Conservation (phyloP, 2,797 vertebrate species). For the Bufotes viridis region DNA sequence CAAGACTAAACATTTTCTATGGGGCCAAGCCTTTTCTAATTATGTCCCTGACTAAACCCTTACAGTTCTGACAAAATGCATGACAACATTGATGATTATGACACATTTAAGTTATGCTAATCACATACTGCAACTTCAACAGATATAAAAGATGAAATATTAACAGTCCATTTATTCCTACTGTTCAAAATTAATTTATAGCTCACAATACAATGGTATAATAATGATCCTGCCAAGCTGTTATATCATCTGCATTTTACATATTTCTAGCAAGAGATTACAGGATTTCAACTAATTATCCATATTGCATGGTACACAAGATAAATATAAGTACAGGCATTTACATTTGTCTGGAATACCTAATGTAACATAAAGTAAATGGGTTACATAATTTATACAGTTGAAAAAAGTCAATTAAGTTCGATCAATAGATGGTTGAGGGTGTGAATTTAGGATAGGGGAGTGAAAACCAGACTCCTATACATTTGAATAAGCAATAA, state of each 20-base stretch:
- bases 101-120: neutral
- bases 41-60: too few relatives aligned
- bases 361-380: neutral
- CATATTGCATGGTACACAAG: neutral
- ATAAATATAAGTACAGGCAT: neutral
- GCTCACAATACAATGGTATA: conserved; percentile 10
- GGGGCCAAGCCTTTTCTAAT: too few relatives aligned
- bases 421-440: too few relatives aligned
- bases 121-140: neutral
- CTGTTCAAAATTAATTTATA: conserved; percentile 2
- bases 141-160: neutral
- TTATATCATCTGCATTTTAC: conserved; percentile 37
- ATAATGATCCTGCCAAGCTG: conserved; percentile 13
- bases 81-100: neutral
- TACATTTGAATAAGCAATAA: too few relatives aligned
- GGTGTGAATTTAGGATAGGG: too few relatives aligned
- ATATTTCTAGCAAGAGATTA: conserved; percentile 15
- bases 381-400: neutral
- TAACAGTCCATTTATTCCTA: neutral
- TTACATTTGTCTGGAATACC: conserved; percentile 6
- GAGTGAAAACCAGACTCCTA: too few relatives aligned
- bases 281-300: conserved; percentile 36
- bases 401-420: too few relatives aligned
- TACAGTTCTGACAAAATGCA: too few relatives aligned
- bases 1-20: too few relatives aligned